Percentiles rank a stretch among this genome's conserved stretches.
These are phyloP conservation scores for Himantopus leucocephalus DNA, from an alignment of 2,113 vertebrate genomes.

Conservation along the genomic window DNA sequence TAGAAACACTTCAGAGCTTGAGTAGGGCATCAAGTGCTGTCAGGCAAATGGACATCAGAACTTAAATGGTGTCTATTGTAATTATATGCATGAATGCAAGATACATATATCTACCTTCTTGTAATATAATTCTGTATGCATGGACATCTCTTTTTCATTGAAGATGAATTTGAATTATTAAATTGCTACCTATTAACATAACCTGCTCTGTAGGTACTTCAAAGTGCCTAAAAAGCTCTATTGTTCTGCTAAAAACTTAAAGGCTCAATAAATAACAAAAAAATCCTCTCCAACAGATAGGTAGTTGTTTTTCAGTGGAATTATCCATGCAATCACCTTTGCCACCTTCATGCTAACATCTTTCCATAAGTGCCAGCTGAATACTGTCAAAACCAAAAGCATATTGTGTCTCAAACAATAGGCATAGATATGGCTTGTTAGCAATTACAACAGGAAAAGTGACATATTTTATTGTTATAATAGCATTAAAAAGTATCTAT, in stretches of 20 bases:
- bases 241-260: not conserved
- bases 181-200: not conserved
- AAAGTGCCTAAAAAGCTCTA: not conserved
- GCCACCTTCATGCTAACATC: not conserved
- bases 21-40: not conserved
- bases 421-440: not conserved
- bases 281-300: not conserved
- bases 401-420: conserved; percentile 10
- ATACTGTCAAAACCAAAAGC: not conserved
- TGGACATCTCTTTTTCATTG: not conserved
- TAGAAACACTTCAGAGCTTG: not conserved
- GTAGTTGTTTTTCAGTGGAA: not conserved
- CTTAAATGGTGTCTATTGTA: not conserved
- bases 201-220: not conserved
- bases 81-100: not conserved
- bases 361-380: not conserved
- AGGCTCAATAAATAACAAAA: not conserved
- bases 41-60: not conserved
- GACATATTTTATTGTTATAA: conserved; percentile 31
- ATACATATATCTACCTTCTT: not conserved
- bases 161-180: not conserved
- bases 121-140: not conserved
- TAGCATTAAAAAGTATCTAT: not conserved
- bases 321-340: not conserved
- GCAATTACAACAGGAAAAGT: not conserved